These are phyloP conservation scores for Penaeus japonicus DNA, from an alignment of 1,140 invertebrate species.

Conservation along the genomic window DNA sequence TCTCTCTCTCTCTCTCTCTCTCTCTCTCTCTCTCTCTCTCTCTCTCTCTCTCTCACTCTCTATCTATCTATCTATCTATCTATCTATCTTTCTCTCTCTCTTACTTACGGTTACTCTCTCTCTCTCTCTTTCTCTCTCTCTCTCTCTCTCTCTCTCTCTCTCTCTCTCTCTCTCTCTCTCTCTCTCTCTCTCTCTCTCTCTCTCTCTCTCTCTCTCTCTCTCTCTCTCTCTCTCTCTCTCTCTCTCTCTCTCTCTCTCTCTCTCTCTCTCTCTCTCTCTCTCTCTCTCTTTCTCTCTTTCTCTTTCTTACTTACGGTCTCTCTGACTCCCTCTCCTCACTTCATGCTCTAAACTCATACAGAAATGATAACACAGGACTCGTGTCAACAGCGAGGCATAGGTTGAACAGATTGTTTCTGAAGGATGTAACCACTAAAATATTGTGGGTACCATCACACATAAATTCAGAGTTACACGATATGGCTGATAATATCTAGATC, in stretches of 20 bases:
- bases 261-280: not conserved
- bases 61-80: not conserved
- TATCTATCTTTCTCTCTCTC: not conserved
- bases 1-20: not conserved
- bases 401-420: too few relatives aligned
- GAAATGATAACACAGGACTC: too few relatives aligned
- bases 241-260: too few relatives aligned
- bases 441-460: too few relatives aligned
- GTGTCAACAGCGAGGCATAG: too few relatives aligned
- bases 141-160: not conserved
- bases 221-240: too few relatives aligned
- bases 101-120: not conserved
- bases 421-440: too few relatives aligned
- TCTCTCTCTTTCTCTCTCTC: not conserved
- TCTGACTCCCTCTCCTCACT: not conserved
- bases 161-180: too few relatives aligned
- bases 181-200: too few relatives aligned
- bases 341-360: too few relatives aligned
- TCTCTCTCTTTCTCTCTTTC: not conserved
- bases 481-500: too few relatives aligned
- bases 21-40: conserved; percentile 7
- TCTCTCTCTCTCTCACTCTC: conserved; percentile 25
- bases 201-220: not conserved
- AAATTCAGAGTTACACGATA: too few relatives aligned
- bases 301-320: not conserved